Conservation (phyloP, 1,140 invertebrate genomes). For the Parapsyche elsis region DNA sequence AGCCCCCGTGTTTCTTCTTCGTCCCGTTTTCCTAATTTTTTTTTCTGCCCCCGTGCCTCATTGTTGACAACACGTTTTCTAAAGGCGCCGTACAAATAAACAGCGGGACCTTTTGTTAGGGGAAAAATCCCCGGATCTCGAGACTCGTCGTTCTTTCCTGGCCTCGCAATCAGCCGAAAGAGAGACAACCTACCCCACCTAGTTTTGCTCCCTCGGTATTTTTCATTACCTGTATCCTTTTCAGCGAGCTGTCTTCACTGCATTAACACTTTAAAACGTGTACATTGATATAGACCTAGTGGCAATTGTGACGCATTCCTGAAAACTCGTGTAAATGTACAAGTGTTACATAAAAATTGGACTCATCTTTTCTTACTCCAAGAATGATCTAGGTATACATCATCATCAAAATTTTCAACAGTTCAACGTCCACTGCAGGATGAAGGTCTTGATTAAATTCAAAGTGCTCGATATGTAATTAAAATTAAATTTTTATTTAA, state of each 20-base stretch:
- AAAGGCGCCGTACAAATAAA: constrained; percentile 37
- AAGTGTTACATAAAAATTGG: too few species aligned
- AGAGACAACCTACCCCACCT: background rate
- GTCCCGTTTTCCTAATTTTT: constrained; percentile 31
- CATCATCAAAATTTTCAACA: too few species aligned
- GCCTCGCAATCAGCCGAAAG: background rate
- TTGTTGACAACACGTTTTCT: constrained; percentile 41
- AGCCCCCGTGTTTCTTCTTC: constrained; percentile 8
- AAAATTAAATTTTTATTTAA: too few species aligned
- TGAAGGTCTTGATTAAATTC: too few species aligned
- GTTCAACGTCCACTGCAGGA: too few species aligned
- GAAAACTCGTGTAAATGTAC: too few species aligned
- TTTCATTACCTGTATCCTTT: constrained; percentile 28
- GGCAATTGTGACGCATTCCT: too few species aligned
- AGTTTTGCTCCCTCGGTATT: constrained; percentile 28
- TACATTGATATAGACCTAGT: too few species aligned
- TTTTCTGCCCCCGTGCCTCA: constrained; percentile 27
- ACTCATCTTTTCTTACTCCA: too few species aligned
- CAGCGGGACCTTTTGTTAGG: constrained; percentile 27
- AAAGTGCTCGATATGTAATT: too few species aligned
- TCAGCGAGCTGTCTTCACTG: background rate
- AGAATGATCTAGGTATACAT: too few species aligned
- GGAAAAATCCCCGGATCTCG: constrained; percentile 30
- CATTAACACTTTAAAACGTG: constrained; percentile 5
- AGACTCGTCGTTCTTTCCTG: constrained; percentile 10